phyloP scores from a whole-genome alignment of 2,113 vertebrate species.

The Oryctolagus cuniculus region mOryCun1.1 NC_091438.1:22205001-22205500 shows the following conservation, averaged over 20 bases:
- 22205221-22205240: not conserved
- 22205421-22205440: too few species aligned
- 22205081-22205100: not conserved
- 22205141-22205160: not conserved
- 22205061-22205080: not conserved
- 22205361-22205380: too few species aligned
- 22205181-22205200: not conserved
- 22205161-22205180: not conserved
- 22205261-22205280: not conserved
- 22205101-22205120: not conserved
- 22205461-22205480: too few species aligned
- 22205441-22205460: too few species aligned
- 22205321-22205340: too few species aligned
- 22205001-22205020: not conserved
- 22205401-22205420: too few species aligned
- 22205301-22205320: too few species aligned
- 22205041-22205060: not conserved
- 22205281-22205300: not conserved
- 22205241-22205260: not conserved
- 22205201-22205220: rapidly evolving
- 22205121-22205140: not conserved
- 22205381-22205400: too few species aligned
- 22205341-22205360: too few species aligned
- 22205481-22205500: too few species aligned
- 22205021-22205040: not conserved